Evolutionary conservation across 2,797 vertebrate species (phyloP).

Genomic region (Distichodus sexfasciatus): DNA sequence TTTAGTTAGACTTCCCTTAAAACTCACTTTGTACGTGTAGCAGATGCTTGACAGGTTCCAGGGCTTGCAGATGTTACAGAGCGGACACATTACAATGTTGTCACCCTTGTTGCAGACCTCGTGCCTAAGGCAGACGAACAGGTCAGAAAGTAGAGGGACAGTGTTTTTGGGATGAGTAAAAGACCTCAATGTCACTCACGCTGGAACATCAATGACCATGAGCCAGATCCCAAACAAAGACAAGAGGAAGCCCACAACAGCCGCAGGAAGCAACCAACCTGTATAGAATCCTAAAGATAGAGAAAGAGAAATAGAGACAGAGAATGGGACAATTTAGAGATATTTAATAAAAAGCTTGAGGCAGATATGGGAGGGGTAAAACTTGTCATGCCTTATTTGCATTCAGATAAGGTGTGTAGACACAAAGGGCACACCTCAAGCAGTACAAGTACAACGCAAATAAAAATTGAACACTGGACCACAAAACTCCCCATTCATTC

Average conservation of each 20-base stretch:
- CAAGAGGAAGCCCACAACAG: conserved; percentile 73
- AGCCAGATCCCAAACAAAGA: conserved; percentile 75
- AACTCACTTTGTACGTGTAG: conserved; percentile 72
- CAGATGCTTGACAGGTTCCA: conserved; percentile 76
- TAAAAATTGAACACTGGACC: neutral
- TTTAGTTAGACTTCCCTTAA: too few relatives aligned
- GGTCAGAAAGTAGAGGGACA: neutral
- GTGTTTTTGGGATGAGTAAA: neutral
- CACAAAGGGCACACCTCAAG: neutral
- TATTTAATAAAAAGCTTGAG: neutral
- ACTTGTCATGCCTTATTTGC: conserved; percentile 16
- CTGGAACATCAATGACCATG: conserved; percentile 73
- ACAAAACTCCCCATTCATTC: too few relatives aligned
- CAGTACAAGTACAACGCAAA: too few relatives aligned
- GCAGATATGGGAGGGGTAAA: conserved; percentile 7
- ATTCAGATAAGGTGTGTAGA: conserved; percentile 18
- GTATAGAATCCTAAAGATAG: conserved; percentile 75
- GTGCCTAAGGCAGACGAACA: conserved; percentile 60
- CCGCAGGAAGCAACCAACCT: conserved; percentile 78
- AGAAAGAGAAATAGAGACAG: conserved; percentile 1
- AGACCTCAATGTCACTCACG: conserved; percentile 61
- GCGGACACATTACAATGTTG: conserved; percentile 76
- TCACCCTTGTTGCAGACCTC: conserved; percentile 72
- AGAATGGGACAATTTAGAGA: neutral
- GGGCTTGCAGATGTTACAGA: conserved; percentile 74